These are phyloP conservation scores for Willisornis vidua DNA, from an alignment of 2,113 vertebrate genomes.

Conservation along the genomic window DNA sequence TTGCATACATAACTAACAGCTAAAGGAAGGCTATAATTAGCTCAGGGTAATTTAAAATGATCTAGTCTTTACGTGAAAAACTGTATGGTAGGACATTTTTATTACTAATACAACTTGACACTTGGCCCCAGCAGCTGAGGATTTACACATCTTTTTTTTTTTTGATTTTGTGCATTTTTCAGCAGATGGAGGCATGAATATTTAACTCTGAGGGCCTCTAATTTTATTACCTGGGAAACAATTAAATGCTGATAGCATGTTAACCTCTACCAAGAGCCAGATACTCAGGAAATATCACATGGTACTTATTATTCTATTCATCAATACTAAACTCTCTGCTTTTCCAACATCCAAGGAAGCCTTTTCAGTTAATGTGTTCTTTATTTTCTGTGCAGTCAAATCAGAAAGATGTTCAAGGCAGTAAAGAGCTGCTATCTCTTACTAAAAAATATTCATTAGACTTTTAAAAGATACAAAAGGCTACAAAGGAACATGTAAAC, in stretches of 20 bases:
- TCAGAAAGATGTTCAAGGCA: not conserved
- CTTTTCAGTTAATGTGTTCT: not conserved
- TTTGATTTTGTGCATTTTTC: not conserved
- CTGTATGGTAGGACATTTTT: not conserved
- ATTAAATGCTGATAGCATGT: not conserved
- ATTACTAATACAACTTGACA: not conserved
- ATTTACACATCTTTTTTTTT: not conserved
- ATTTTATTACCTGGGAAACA: not conserved
- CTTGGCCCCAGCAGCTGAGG: not conserved
- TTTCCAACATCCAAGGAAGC: not conserved
- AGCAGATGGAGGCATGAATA: not conserved
- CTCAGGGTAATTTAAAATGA: not conserved
- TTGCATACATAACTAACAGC: not conserved
- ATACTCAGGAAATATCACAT: not conserved
- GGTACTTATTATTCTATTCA: not conserved
- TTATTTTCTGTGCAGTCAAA: not conserved
- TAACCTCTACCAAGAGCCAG: not conserved
- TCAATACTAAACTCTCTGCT: not conserved
- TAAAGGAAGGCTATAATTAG: not conserved
- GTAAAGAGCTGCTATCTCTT: not conserved
- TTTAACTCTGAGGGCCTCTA: not conserved
- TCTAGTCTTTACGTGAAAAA: not conserved
- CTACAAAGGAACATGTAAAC: not conserved
- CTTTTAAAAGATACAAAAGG: not conserved
- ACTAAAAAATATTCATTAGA: not conserved